Conservation (phyloP, 2,888 invertebrate species). For the Nebria brevicollis region DNA sequence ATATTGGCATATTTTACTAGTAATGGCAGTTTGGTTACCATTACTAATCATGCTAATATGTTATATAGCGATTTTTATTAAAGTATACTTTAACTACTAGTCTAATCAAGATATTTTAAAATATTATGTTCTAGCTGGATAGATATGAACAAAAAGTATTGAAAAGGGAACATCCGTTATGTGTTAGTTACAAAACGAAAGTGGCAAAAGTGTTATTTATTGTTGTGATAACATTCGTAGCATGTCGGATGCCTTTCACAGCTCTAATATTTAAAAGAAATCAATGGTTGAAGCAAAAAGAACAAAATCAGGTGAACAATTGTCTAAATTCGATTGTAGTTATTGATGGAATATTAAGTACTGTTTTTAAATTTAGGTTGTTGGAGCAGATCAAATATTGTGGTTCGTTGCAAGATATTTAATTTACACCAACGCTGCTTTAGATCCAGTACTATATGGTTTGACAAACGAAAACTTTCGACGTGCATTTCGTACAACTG, state of each 20-base stretch:
- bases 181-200: slow-evolving; percentile 72
- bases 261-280: slow-evolving; percentile 74
- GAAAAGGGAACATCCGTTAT: slow-evolving; percentile 70
- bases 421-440: slow-evolving; percentile 76
- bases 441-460: slow-evolving; percentile 83
- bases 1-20: slow-evolving; percentile 83
- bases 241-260: slow-evolving; percentile 80
- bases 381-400: slow-evolving; percentile 67
- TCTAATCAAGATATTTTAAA: slow-evolving; percentile 11
- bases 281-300: slow-evolving; percentile 60
- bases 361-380: slow-evolving; percentile 61
- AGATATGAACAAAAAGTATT: slow-evolving; percentile 72
- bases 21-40: slow-evolving; percentile 82
- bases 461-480: slow-evolving; percentile 77
- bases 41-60: slow-evolving; percentile 78
- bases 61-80: slow-evolving; percentile 76
- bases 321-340: background rate
- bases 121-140: slow-evolving; percentile 66
- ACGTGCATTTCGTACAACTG: slow-evolving; percentile 71
- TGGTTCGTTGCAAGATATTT: slow-evolving; percentile 78
- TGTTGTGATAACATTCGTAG: slow-evolving; percentile 73
- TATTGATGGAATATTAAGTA: background rate
- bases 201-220: slow-evolving; percentile 78
- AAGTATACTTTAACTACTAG: slow-evolving; percentile 61
- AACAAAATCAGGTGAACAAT: slow-evolving; percentile 54